phyloP scores from a whole-genome alignment of 2,888 invertebrate species.

The Caenorhabditis japonica region DNA sequence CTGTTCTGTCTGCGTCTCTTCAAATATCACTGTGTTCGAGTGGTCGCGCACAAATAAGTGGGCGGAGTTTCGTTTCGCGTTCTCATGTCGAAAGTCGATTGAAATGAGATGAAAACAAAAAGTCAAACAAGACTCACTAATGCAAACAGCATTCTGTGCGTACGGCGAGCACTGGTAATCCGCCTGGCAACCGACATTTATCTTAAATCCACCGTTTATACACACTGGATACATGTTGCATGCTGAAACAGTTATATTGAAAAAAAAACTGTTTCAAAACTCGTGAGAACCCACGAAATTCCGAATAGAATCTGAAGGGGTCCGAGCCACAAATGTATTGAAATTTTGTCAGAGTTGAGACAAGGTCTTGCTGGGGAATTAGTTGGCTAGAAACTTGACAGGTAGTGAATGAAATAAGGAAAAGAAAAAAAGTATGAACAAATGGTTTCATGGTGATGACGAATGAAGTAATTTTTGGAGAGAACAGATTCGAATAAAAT shows the following conservation, averaged over 20 bases:
- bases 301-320: slow-evolving; percentile 54
- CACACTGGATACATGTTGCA: slow-evolving; percentile 60
- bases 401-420: not conserved
- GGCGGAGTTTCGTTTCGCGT: no score
- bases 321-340: slow-evolving; percentile 58
- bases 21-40: no score
- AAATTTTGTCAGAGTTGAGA: slow-evolving; percentile 16
- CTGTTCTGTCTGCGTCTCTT: no score
- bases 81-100: no score
- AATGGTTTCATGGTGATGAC: slow-evolving; percentile 21
- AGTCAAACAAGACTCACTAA: slow-evolving; percentile 53
- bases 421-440: slow-evolving; percentile 7
- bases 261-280: not conserved
- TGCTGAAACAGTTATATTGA: slow-evolving; percentile 41
- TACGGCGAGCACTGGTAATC: slow-evolving; percentile 54
- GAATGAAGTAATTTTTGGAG: not conserved
- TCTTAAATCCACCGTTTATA: slow-evolving; percentile 61
- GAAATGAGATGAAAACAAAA: no score
- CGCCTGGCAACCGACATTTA: slow-evolving; percentile 55
- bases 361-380: slow-evolving; percentile 24
- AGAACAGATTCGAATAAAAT: not conserved
- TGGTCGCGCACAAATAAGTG: no score
- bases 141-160: slow-evolving; percentile 40
- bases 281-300: slow-evolving; percentile 56
- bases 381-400: slow-evolving; percentile 1